Conservation (phyloP, 2,888 invertebrate genomes). For the Eugnorisma glareosa region DNA sequence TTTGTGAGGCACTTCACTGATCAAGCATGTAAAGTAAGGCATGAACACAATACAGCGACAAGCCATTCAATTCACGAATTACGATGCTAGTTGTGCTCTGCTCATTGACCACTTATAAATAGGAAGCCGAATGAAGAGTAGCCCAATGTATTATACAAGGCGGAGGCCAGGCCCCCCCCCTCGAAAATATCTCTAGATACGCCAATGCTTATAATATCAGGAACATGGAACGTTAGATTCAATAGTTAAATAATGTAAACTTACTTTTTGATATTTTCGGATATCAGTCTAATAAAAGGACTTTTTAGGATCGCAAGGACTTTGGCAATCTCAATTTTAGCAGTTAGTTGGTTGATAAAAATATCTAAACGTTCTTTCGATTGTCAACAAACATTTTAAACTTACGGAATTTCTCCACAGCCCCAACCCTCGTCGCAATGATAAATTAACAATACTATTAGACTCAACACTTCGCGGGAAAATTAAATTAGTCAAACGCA, state of each 20-base stretch:
- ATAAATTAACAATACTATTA: slow-evolving; percentile 87
- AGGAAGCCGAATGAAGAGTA: too few relatives aligned
- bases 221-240: too few relatives aligned
- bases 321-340: background rate
- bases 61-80: too few relatives aligned
- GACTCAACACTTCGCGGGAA: slow-evolving; percentile 71
- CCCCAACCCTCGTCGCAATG: slow-evolving; percentile 75
- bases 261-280: background rate
- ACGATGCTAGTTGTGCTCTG: too few relatives aligned
- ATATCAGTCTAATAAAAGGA: background rate
- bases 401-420: slow-evolving; percentile 36
- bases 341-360: background rate
- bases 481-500: slow-evolving; percentile 83
- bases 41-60: too few relatives aligned
- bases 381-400: slow-evolving; percentile 29
- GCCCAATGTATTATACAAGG: too few relatives aligned
- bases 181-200: too few relatives aligned
- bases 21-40: too few relatives aligned
- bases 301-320: background rate
- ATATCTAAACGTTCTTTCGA: background rate
- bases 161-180: too few relatives aligned
- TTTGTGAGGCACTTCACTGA: too few relatives aligned
- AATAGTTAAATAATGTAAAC: background rate
- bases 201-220: too few relatives aligned
- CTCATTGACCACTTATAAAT: too few relatives aligned